These are phyloP conservation scores for Schizothorax lantsangensis DNA, from an alignment of 2,797 vertebrate genomes.

Conservation along the genomic window DNA sequence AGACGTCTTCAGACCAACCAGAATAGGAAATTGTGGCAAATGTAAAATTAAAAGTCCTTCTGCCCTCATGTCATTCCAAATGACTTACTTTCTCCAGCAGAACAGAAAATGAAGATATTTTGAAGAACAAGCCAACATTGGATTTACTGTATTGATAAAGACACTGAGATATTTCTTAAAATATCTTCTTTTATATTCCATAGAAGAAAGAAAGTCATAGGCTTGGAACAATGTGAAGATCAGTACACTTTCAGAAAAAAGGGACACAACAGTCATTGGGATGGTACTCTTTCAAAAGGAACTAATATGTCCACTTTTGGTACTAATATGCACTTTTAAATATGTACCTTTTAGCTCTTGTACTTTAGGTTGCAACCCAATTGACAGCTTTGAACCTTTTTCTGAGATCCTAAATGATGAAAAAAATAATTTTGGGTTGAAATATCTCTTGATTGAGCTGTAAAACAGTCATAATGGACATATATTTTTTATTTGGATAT, in stretches of 20 bases:
- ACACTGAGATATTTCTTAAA: conserved; percentile 3
- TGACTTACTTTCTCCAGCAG: not conserved
- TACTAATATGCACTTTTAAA: not conserved
- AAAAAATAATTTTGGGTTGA: too few relatives aligned
- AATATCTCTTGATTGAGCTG: not conserved
- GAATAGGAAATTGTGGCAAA: not conserved
- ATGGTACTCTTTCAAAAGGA: not conserved
- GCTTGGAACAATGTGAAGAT: not conserved
- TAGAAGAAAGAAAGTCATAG: not conserved
- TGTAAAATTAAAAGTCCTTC: not conserved
- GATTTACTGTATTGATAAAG: not conserved
- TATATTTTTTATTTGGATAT: conserved; percentile 1
- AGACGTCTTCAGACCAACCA: not conserved
- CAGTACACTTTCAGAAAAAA: not conserved
- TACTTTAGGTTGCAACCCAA: not conserved
- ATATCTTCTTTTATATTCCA: not conserved
- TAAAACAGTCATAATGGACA: not conserved
- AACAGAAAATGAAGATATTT: not conserved
- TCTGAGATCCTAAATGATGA: not conserved
- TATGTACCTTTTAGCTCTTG: too few relatives aligned
- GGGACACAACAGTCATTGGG: not conserved
- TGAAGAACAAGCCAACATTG: not conserved
- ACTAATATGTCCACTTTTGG: not conserved
- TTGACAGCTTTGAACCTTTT: not conserved
- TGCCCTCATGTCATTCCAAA: not conserved